A percentile compares a stretch with the other conserved stretches of the same genome.
Evolutionary conservation across 2,888 invertebrate genomes (phyloP).

Genomic region (Chaitophorus viminalis): DNA sequence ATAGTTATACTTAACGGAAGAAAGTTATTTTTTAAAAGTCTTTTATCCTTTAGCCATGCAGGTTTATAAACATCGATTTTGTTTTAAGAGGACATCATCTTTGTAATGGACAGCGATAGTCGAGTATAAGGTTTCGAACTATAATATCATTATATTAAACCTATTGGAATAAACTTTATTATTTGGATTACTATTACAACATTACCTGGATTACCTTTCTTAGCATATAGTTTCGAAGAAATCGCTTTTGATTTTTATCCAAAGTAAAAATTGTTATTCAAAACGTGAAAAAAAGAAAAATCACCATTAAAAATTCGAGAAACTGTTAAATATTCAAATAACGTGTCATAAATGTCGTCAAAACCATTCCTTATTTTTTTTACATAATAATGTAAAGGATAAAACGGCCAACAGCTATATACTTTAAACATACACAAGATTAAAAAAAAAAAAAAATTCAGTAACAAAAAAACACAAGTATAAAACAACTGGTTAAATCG

Average conservation of each 20-base stretch:
- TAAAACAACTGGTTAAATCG: not conserved
- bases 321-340: slow-evolving; percentile 44
- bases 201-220: not conserved
- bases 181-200: not conserved
- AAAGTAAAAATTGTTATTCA: slow-evolving; percentile 19
- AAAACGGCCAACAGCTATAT: not conserved
- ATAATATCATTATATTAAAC: not conserved
- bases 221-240: not conserved
- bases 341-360: slow-evolving; percentile 39
- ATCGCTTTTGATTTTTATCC: slow-evolving; percentile 8
- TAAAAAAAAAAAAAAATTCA: not conserved
- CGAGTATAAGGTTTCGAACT: not conserved
- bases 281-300: slow-evolving; percentile 30
- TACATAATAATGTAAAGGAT: not conserved
- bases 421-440: not conserved
- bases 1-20: not conserved
- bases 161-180: not conserved
- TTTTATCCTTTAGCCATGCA: not conserved
- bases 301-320: not conserved
- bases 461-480: not conserved
- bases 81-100: not conserved
- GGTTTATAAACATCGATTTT: slow-evolving; percentile 15
- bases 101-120: not conserved
- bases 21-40: not conserved
- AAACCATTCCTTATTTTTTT: not conserved